Evolutionary conservation across 2,888 invertebrate genomes (phyloP), one percentile per base, ranked within the genome.

Genomic region (Drosophila longiperda): DNA sequence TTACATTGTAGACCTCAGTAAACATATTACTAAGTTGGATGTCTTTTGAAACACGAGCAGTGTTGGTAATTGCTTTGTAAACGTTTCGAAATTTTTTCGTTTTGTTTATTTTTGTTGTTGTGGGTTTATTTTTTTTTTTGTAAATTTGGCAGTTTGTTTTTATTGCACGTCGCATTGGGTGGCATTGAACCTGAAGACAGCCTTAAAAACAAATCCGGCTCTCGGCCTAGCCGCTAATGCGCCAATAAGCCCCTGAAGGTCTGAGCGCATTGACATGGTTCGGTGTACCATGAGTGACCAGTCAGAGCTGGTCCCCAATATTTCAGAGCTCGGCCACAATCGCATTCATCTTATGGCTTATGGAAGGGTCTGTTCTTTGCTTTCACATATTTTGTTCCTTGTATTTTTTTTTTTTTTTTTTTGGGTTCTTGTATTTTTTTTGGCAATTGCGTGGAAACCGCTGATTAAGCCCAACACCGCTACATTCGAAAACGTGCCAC

Each of bases 401-500:
- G 45, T 61, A 40, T 70, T 55, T 66, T 58, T 38, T 36, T 48
- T 50, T 45, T 57, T 57, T 66, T 61, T 54, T 62, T 66, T 67
- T 71, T 40, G 7, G 26, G 36, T 34, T 52, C 54, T 33, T 62
- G 23, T 53, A 26, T 23, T 45, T 26, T 54, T 62, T 85, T 87
- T 65, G 78, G 85, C 71, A 84, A 87, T 84, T 87, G 84, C 83
- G 69, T 80, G 83, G 86, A 79, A 86, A 78, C 88, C 80, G 60
- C 86, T 85, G 85, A 85, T 85, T 85, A 85, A 86, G 83, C 83
- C 71, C 86, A 83, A 85, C 85, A 88, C 85, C 86, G 88, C 79
- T 75, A 73, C 83, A 78, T 77, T 71, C 75, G 67, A 80, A 85
- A 88, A 85, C 85, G 85, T 88, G 85, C 85, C 88, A 85, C 88